Evolutionary conservation across 2,797 vertebrate genomes (phyloP).

Genomic region (Poliocrania exsul): DNA sequence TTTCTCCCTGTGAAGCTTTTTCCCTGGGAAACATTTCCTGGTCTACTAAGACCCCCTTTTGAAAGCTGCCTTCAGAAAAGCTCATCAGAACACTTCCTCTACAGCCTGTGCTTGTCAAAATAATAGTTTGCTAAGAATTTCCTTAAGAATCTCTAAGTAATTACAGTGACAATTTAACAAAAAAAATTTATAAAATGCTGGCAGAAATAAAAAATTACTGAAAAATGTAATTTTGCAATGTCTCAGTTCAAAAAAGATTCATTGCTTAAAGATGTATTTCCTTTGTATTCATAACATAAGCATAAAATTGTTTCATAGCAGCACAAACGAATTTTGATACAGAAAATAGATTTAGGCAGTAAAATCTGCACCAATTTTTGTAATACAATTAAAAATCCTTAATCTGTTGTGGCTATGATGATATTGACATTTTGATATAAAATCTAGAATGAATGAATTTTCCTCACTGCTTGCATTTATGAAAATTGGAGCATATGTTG

Average conservation of each 20-base stretch:
- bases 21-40: neutral
- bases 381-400: neutral
- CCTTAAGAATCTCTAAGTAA: neutral
- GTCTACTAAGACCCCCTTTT: neutral
- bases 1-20: neutral
- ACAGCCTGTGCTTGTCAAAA: neutral
- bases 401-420: neutral
- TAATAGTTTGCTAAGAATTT: neutral
- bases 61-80: neutral
- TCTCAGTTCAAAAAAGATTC: neutral
- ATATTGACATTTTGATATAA: neutral
- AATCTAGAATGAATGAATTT: neutral
- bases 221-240: neutral
- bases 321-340: neutral
- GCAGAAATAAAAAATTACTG: neutral
- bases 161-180: neutral
- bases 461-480: neutral
- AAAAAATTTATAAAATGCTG: neutral
- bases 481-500: neutral
- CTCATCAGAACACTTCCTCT: neutral
- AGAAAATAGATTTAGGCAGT: neutral
- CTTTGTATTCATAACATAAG: neutral
- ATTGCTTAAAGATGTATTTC: neutral
- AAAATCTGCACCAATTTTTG: neutral
- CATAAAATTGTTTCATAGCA: neutral